Evolutionary conservation across 2,888 invertebrate species (phyloP), one percentile per base, ranked within the genome.

Genomic region (Campopleginae sp.): DNA sequence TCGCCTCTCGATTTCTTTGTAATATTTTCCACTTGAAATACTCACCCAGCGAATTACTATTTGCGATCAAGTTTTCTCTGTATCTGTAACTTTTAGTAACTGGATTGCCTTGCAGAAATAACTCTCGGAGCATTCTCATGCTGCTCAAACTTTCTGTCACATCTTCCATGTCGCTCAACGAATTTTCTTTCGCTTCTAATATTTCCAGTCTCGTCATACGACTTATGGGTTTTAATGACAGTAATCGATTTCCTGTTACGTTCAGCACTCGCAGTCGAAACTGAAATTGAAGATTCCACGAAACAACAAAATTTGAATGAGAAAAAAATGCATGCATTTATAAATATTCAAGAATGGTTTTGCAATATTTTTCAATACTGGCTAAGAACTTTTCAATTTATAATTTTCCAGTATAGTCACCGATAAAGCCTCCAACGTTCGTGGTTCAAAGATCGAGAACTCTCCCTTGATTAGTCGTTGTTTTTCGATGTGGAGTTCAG

Each of bases 401-500:
- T 3, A 42, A 12, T 31, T 31, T 54, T 42, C 27, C 1, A 51
- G 0, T 33, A 23, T 63, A 89, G 93, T 94, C 93, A 96, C 96
- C 46, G 96, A 95, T 89, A 97, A 93, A 68, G 94, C 94, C 27
- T 94, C 87, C 82, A 96, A 92, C 63, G 95, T 95, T 89, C 96
- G 94, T 8, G 96, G 96, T 91, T 97, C 96, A 90, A 97, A 96
- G 89, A 96, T 96, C 31, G 97, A 91, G 2, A 94, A 94, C 90
- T 95, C 96, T 17, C 95, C 94, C 70, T 93, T 91, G 2, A 94
- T 94, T 31, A 96, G 90, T 81, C 94, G 94, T 91, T 97, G 97
- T 88, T 95, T 95, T 91, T 97, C 96, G 80, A 97, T 93, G 89
- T 97, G 95, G 33, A 97, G 92, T 89, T 96, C 96, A 89, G 95